A percentile compares a stretch with the other conserved stretches of the same genome.
Evolutionary conservation across 2,888 invertebrate genomes (phyloP).

Genomic region (Phytoseiulus persimilis): DNA sequence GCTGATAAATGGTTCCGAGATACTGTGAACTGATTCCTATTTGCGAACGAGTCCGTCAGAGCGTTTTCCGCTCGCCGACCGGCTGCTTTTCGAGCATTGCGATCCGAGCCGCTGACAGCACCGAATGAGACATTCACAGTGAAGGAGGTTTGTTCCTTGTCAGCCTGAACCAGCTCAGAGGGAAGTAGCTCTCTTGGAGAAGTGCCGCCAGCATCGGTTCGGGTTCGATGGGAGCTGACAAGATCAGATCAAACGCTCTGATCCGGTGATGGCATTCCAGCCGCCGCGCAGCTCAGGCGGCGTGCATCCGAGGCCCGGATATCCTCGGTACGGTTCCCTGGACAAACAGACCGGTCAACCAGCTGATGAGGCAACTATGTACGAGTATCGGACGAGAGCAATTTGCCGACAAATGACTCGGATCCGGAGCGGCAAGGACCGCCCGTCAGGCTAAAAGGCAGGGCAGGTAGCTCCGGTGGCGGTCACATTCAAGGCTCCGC

Average conservation of each 20-base stretch:
- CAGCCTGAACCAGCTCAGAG: background rate
- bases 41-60: background rate
- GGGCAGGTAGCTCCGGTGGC: background rate
- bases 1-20: background rate
- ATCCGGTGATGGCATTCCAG: background rate
- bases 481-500: background rate
- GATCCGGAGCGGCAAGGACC: background rate
- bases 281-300: background rate
- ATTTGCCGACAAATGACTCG: background rate
- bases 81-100: background rate
- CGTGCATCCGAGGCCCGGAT: background rate
- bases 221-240: background rate
- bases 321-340: background rate
- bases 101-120: background rate
- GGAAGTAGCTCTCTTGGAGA: background rate
- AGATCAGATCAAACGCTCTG: background rate
- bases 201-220: background rate
- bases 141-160: background rate
- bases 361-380: background rate
- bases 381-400: background rate
- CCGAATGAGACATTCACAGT: background rate
- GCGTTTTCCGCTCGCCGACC: background rate
- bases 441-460: background rate
- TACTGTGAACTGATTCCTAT: background rate
- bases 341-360: background rate